A percentile compares a stretch with the other conserved stretches of the same genome.
phyloP scores from a whole-genome alignment of 2,888 invertebrate genomes.

The Parnassius glacialis region DNA sequence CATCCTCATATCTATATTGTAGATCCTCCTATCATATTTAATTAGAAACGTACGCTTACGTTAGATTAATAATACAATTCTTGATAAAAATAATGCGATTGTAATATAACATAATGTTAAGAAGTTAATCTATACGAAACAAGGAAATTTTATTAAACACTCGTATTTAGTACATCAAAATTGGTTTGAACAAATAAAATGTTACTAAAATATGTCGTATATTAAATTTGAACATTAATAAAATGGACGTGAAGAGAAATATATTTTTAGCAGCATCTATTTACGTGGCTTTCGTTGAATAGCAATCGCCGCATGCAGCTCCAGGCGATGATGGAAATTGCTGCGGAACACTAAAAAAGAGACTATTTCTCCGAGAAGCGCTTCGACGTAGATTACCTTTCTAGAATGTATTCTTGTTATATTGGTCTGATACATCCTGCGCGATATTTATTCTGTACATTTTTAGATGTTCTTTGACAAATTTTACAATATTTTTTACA shows the following conservation, averaged over 20 bases:
- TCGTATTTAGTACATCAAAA: no score
- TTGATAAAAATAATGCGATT: no score
- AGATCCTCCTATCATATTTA: no score
- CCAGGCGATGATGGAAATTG: conserved; percentile 25
- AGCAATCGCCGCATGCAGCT: conserved; percentile 17
- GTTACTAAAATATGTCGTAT: no score
- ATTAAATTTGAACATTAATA: no score
- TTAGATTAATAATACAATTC: no score
- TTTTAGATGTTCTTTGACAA: neutral
- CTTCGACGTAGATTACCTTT: conserved; percentile 24
- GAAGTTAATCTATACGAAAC: neutral
- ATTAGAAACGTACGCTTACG: no score
- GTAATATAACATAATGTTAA: neutral
- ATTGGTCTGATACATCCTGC: conserved; percentile 15
- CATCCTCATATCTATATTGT: no score
- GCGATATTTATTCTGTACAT: conserved; percentile 7
- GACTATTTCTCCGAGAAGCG: conserved; percentile 24
- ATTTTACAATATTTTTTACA: no score
- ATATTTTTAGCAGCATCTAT: conserved; percentile 22
- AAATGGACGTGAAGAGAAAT: conserved; percentile 1
- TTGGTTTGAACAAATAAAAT: no score
- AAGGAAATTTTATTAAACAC: conserved; percentile 4
- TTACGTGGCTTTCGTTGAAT: conserved; percentile 19
- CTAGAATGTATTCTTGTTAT: conserved; percentile 21
- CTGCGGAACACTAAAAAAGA: conserved; percentile 21